Conservation (phyloP, 2,888 invertebrate species). For the Clitarchus hookeri region DNA sequence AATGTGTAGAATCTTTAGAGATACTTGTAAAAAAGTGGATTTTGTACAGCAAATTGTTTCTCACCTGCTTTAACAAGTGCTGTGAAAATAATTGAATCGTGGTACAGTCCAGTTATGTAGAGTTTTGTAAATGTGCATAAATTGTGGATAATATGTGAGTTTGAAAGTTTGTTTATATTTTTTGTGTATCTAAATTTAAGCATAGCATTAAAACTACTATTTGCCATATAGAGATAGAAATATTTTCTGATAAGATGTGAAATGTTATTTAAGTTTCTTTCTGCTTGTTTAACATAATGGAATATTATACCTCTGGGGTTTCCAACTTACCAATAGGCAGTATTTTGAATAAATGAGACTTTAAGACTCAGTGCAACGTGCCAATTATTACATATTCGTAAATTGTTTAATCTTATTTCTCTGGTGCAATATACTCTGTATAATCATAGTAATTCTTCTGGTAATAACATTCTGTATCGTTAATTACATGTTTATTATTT, state of each 20-base stretch:
- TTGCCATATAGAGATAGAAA: neutral
- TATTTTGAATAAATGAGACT: neutral
- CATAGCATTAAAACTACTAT: neutral
- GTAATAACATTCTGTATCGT: too few relatives aligned
- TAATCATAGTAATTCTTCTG: too few relatives aligned
- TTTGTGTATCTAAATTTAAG: neutral
- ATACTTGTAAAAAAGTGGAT: neutral
- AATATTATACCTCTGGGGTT: neutral
- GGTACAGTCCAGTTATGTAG: neutral
- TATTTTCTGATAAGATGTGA: neutral
- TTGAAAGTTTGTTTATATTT: conserved; percentile 4
- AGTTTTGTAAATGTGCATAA: neutral
- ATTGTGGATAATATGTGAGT: neutral
- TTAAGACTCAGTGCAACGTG: too few relatives aligned
- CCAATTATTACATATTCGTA: too few relatives aligned
- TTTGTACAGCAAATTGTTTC: neutral
- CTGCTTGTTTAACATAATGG: neutral
- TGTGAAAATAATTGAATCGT: neutral
- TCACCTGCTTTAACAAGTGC: conserved; percentile 8
- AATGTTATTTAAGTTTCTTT: neutral
- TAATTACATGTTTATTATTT: too few relatives aligned
- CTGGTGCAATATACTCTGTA: too few relatives aligned
- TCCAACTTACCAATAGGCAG: neutral
- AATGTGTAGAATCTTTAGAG: neutral
- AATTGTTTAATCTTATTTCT: too few relatives aligned